phyloP scores from a whole-genome alignment of 2,797 vertebrate genomes.

The Chelon labrosus region DNA sequence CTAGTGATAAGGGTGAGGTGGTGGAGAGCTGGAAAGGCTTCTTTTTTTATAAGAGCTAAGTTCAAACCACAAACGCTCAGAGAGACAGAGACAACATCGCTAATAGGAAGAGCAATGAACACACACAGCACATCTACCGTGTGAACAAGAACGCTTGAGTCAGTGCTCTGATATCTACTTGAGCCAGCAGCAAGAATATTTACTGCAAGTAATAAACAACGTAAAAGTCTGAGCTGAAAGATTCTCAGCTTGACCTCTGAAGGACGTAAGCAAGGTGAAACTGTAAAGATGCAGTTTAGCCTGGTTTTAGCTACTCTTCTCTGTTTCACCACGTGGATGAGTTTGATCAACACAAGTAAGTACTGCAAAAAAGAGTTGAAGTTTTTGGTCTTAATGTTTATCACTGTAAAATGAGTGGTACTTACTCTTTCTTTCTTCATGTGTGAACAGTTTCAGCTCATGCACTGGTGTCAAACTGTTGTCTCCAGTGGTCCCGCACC shows the following conservation, averaged over 20 bases:
- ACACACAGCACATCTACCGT: not conserved
- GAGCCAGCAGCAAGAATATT: not conserved
- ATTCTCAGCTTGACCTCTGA: not conserved
- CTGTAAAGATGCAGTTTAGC: slow-evolving; percentile 54
- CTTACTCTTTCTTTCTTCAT: slow-evolving; percentile 1
- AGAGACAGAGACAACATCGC: not conserved
- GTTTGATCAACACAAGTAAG: slow-evolving; percentile 61
- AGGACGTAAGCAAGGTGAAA: not conserved
- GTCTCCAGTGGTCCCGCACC: rapidly evolving
- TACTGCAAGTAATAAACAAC: not conserved
- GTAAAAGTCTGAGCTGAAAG: slow-evolving; percentile 2
- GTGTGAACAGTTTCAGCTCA: slow-evolving; percentile 41
- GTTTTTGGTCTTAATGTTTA: not conserved
- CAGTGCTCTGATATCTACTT: not conserved
- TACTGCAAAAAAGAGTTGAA: slow-evolving; percentile 2
- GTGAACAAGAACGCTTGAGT: slow-evolving; percentile 1
- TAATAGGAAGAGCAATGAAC: not conserved
- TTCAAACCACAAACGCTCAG: slow-evolving; percentile 15
- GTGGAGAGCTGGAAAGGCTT: not conserved
- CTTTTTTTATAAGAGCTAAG: slow-evolving; percentile 34
- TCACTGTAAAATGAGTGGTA: not conserved
- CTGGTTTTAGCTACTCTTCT: slow-evolving; percentile 47
- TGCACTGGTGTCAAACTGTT: slow-evolving; percentile 43
- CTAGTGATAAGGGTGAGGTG: not conserved
- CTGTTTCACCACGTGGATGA: slow-evolving; percentile 50